Evolutionary conservation across 1,140 invertebrate species (phyloP), one percentile per base, ranked within the genome.

Genomic region (Aleiodes sp.): DNA sequence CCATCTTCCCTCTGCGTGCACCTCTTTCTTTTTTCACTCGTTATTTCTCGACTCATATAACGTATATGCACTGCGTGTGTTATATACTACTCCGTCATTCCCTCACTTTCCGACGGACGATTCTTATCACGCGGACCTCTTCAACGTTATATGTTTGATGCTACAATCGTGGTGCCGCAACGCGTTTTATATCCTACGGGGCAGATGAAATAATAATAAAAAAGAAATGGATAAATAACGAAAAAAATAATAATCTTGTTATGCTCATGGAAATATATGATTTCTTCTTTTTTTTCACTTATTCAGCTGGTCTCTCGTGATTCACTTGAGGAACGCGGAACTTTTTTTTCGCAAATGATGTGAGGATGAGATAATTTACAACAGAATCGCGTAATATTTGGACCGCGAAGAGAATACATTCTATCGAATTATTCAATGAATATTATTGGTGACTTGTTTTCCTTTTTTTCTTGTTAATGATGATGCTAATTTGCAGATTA

Each of bases 21-120:
- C 26, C 16, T 21, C 6, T 8, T 21, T 59, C 26, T 12, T 29
- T 65, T 41, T 29, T 52, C 33, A 52, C 46, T 52, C 46, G 21
- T 52, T 52, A 52, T 52, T 52, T 52, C 46, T 24, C 46, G 26
- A 52, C 46, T 24, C 46, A 52, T 52, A 52, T n/a, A 43, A 26
- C 60, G 37, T 69, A 59, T 62, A 62, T 16, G 39, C 19, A 43
- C 39, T 16, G 12, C 39, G 39, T 16, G 39, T 1, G 39, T 43
- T 43, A 12, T 43, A 14, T 16, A 43, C 43, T 37, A 16, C 26
- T 41, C 14, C 33, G 39, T 57, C 59, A 61, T 59, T 65, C 62
- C 28, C 35, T 59, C 39, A 65, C 37, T 69, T 71, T 70, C 66
- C 64, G n/a, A 62, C 64, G 64, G 57, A 71, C 59, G 70, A 71